These are phyloP conservation scores for Formica aserva DNA, from an alignment of 2,888 invertebrate species.

Conservation along the genomic window DNA sequence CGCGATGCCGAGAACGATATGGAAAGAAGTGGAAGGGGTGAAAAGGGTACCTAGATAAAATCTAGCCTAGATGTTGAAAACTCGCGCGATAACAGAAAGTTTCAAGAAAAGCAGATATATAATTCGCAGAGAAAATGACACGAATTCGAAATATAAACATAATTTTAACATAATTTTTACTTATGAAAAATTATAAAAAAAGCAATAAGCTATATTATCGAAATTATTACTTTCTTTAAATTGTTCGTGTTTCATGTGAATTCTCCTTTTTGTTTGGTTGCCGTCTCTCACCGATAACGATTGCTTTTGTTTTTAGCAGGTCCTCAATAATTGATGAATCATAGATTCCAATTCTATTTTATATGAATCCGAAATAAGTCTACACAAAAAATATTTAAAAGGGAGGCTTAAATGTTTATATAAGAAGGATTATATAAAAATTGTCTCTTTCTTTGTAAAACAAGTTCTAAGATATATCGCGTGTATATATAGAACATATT, in stretches of 20 bases:
- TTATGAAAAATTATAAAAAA: neutral
- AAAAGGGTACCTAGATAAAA: slow-evolving; percentile 32
- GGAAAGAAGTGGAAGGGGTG: slow-evolving; percentile 24
- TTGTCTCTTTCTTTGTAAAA: neutral
- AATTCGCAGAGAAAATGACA: neutral
- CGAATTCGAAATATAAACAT: neutral
- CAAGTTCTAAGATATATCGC: slow-evolving; percentile 15
- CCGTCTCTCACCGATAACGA: neutral
- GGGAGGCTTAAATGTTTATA: neutral
- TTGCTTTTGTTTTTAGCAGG: neutral
- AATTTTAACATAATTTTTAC: neutral
- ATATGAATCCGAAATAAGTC: neutral
- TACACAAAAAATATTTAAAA: neutral
- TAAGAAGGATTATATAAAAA: neutral
- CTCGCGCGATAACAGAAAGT: slow-evolving; percentile 65
- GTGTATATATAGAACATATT: slow-evolving; percentile 37
- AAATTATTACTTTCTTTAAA: neutral
- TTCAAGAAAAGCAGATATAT: slow-evolving; percentile 68
- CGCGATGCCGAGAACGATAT: slow-evolving; percentile 14
- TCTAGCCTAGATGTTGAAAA: slow-evolving; percentile 64
- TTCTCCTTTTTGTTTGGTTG: neutral
- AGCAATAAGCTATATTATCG: neutral
- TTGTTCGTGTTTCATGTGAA: neutral
- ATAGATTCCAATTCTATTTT: neutral
- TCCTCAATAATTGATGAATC: neutral